Evolutionary conservation across 2,797 vertebrate genomes (phyloP).

Genomic region (Halcyon leucocephala): DNA sequence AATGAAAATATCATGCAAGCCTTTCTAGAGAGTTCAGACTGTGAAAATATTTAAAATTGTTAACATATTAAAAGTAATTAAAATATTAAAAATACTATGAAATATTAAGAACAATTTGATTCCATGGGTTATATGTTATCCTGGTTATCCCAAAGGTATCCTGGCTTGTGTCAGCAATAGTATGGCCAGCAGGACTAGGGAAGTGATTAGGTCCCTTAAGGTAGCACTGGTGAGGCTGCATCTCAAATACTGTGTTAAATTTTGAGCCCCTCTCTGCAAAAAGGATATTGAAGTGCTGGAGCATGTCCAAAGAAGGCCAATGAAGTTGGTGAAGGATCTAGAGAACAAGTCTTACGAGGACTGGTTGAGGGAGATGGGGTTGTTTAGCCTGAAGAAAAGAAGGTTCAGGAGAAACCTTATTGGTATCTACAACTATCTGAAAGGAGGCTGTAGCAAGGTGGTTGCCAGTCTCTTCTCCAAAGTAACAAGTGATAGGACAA

Average conservation of each 20-base stretch:
- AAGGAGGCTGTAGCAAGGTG: not conserved
- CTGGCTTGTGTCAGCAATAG: not conserved
- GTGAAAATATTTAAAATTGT: not conserved
- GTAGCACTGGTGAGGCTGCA: not conserved
- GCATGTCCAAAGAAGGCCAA: not conserved
- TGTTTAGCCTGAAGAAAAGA: not conserved
- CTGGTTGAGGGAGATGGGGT: not conserved
- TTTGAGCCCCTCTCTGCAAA: not conserved
- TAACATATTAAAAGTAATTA: not conserved
- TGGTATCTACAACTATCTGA: not conserved
- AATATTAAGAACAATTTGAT: slow-evolving; percentile 2
- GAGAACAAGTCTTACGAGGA: not conserved
- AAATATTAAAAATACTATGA: not conserved
- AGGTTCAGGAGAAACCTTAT: not conserved
- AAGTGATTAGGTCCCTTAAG: not conserved
- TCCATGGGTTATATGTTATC: not conserved
- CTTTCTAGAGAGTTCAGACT: slow-evolving; percentile 9
- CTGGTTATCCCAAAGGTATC: not conserved
- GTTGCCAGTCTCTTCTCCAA: not conserved
- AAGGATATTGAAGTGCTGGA: not conserved
- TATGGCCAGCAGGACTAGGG: not conserved
- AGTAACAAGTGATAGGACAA: not conserved
- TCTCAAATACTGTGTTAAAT: not conserved
- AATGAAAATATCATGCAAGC: not conserved
- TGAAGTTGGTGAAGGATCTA: not conserved